phyloP scores from a whole-genome alignment of 2,888 invertebrate species.

The Tricholauxania praeusta region DNA sequence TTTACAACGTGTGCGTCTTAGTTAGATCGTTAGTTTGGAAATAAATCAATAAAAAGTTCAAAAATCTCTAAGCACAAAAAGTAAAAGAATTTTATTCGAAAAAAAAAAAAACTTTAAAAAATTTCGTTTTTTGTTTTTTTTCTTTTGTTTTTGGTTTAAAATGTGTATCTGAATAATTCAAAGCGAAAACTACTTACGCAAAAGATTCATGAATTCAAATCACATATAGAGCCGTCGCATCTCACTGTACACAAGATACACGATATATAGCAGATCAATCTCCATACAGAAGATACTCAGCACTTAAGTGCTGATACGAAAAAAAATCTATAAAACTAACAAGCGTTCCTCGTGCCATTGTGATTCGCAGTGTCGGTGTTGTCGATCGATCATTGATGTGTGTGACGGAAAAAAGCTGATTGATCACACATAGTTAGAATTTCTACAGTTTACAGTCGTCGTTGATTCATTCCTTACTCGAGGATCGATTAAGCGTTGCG shows the following conservation, averaged over 20 bases:
- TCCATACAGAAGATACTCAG: conserved; percentile 34
- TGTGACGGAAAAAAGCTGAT: conserved; percentile 50
- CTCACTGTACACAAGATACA: neutral
- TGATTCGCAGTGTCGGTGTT: conserved; percentile 50
- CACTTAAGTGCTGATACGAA: conserved; percentile 33
- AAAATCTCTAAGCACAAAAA: conserved; percentile 17
- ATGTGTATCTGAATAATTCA: conserved; percentile 36
- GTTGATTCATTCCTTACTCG: neutral
- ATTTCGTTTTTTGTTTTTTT: neutral
- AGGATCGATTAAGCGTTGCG: neutral
- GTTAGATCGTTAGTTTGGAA: neutral
- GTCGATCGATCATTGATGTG: conserved; percentile 56
- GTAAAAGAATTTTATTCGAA: conserved; percentile 41
- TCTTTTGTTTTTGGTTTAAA: conserved; percentile 45
- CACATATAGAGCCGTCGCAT: neutral
- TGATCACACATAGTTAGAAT: conserved; percentile 25
- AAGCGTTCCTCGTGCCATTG: conserved; percentile 51
- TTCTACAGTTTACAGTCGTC: neutral
- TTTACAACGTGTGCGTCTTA: conserved; percentile 44
- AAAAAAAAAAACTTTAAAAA: conserved; percentile 18
- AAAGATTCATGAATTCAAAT: conserved; percentile 47
- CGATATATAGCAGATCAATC: neutral
- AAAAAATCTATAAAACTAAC: conserved; percentile 65
- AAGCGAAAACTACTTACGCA: conserved; percentile 46
- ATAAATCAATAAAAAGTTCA: conserved; percentile 29